Conservation (phyloP, 2,888 invertebrate species). For the Parasteatoda lunata region DNA sequence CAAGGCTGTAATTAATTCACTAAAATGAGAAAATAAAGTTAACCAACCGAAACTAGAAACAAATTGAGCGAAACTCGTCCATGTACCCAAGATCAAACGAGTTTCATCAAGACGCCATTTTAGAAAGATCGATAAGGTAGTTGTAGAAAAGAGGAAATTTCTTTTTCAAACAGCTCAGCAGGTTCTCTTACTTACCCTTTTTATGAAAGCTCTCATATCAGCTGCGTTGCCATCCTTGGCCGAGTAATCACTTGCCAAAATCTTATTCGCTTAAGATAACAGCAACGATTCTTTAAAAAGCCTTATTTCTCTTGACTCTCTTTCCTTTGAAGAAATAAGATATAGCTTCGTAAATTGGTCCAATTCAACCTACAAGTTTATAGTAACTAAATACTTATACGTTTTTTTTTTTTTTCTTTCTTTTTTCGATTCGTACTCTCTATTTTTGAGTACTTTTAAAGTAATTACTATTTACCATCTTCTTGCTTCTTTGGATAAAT, state of each 20-base stretch:
- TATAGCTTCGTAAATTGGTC: too few species aligned
- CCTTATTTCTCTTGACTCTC: too few species aligned
- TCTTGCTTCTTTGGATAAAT: too few species aligned
- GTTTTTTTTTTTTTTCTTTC: too few species aligned
- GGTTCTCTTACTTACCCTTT: slow-evolving; percentile 15
- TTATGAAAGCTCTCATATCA: slow-evolving; percentile 27
- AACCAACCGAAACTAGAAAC: background rate
- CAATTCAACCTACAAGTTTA: too few species aligned
- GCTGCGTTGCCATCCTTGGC: background rate
- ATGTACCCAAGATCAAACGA: slow-evolving; percentile 2
- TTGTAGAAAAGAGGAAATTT: slow-evolving; percentile 23
- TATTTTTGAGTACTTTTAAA: too few species aligned
- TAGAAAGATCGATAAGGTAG: slow-evolving; percentile 41
- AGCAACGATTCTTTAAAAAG: too few species aligned
- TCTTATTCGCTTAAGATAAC: slow-evolving; percentile 12
- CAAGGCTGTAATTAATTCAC: background rate
- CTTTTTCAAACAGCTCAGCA: slow-evolving; percentile 39
- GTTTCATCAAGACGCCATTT: slow-evolving; percentile 48
- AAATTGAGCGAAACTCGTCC: background rate
- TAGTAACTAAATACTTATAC: too few species aligned
- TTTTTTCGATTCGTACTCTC: too few species aligned
- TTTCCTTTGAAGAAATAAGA: too few species aligned
- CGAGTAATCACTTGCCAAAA: slow-evolving; percentile 11
- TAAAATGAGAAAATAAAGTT: background rate
- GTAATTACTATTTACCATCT: too few species aligned